phyloP scores from a whole-genome alignment of 2,797 vertebrate species.

The Peromyscus eremicus region DNA sequence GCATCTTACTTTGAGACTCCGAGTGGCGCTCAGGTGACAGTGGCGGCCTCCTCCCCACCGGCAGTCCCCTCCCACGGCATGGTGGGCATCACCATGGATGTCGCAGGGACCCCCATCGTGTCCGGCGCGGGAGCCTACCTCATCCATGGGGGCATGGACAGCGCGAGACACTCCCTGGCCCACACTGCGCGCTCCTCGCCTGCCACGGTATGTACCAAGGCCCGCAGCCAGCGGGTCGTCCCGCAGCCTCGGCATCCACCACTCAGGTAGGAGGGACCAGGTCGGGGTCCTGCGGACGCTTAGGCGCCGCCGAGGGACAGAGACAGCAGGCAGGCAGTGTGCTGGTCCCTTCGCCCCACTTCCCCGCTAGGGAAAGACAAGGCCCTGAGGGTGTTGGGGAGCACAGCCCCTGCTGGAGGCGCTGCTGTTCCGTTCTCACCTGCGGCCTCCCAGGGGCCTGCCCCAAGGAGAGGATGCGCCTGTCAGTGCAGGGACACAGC shows the following conservation, averaged over 20 bases:
- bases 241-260: not conserved
- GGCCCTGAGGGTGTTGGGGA: not conserved
- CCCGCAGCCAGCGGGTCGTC: not conserved
- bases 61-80: conserved; percentile 94
- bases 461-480: not conserved
- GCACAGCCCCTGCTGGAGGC: not conserved
- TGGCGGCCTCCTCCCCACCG: conserved; percentile 95
- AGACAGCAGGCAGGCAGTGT: too few species aligned
- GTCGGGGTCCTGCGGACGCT: not conserved
- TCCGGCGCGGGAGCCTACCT: conserved; percentile 96
- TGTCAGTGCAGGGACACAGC: not conserved
- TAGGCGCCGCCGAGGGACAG: too few species aligned
- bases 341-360: not conserved
- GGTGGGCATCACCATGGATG: conserved; percentile 98
- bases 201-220: conserved; percentile 93
- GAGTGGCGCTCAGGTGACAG: conserved; percentile 94
- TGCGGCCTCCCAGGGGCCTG: not conserved
- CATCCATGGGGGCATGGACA: conserved; percentile 96
- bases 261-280: not conserved
- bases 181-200: conserved; percentile 97
- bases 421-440: not conserved
- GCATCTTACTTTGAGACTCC: conserved; percentile 96
- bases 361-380: not conserved
- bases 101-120: conserved; percentile 95
- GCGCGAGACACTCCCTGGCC: conserved; percentile 94